Conservation (phyloP, 53 echinoderm and acorn worm genomes). For the Stichopus horrens region DNA sequence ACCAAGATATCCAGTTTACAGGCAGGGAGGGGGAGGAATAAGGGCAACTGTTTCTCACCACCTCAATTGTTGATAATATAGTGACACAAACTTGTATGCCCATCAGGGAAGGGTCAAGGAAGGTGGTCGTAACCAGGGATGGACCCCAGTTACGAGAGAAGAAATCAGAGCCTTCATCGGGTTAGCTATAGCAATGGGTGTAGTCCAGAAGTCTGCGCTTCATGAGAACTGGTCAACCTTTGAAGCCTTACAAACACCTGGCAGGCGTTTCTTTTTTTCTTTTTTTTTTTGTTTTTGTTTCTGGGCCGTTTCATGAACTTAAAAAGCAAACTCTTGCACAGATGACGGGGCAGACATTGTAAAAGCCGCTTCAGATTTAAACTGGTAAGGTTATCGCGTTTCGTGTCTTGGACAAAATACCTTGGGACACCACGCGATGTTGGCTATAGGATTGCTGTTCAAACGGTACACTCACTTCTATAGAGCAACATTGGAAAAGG, state of each 20-base stretch:
- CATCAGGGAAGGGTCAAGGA: conserved; percentile 25
- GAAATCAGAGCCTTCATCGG: conserved; percentile 33
- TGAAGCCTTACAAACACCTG: not conserved
- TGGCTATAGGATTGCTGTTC: no score
- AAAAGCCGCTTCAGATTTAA: no score
- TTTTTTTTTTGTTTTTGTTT: no score
- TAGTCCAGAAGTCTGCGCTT: not conserved
- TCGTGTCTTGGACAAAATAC: no score
- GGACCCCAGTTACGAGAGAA: conserved; percentile 17
- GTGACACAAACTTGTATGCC: conserved; percentile 28
- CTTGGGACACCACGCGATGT: no score
- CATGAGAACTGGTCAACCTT: conserved; percentile 14
- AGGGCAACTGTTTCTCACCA: conserved; percentile 35
- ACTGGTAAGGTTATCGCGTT: no score
- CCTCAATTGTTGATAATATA: not conserved
- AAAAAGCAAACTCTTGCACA: no score
- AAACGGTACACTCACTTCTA: no score
- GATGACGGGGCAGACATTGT: no score
- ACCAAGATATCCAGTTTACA: not conserved
- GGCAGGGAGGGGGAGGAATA: not conserved
- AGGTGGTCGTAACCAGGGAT: conserved; percentile 15
- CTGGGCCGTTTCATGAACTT: no score
- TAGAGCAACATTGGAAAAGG: no score
- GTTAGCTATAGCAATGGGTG: conserved; percentile 21
- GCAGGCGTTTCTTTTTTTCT: conserved; percentile 9